Conservation (phyloP, 1,140 invertebrate species). For the Adelges cooleyi region DNA sequence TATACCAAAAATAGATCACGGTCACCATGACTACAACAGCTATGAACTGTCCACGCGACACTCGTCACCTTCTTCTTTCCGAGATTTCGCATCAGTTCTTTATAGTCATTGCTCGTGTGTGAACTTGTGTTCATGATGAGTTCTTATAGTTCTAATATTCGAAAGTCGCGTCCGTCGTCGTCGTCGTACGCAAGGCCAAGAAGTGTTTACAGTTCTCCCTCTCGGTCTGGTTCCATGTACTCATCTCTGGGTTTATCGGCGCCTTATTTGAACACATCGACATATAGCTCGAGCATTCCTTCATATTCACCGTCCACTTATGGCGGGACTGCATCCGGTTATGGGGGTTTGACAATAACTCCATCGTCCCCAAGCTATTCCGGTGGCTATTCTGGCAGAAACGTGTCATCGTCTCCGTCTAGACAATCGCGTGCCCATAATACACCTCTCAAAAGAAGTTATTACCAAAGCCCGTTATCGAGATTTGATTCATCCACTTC, state of each 20-base stretch:
- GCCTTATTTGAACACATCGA: not conserved
- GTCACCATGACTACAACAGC: not conserved
- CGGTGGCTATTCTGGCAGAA: not conserved
- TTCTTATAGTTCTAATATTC: slow-evolving; percentile 19
- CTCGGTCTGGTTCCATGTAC: not conserved
- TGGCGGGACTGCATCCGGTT: slow-evolving; percentile 50
- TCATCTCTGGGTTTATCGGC: not conserved
- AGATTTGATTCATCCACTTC: slow-evolving; percentile 31
- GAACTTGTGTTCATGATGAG: not conserved
- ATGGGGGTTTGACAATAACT: slow-evolving; percentile 47
- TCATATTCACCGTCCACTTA: slow-evolving; percentile 40
- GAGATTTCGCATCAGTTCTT: not conserved
- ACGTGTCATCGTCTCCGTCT: not conserved
- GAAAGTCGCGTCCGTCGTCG: slow-evolving; percentile 15
- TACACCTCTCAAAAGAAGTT: slow-evolving; percentile 22
- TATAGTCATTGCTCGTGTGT: not conserved
- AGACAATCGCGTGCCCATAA: slow-evolving; percentile 8
- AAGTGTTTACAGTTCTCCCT: slow-evolving; percentile 28
- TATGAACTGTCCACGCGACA: slow-evolving; percentile 1
- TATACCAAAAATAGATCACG: slow-evolving; percentile 24
- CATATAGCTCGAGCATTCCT: not conserved
- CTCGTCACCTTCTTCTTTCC: not conserved
- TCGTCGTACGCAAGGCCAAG: slow-evolving; percentile 17
- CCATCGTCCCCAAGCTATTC: slow-evolving; percentile 34
- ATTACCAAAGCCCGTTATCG: slow-evolving; percentile 17